A percentile compares a stretch with the other conserved stretches of the same genome.
Conservation (phyloP, 2,113 vertebrate species). For the Gulo gulo region DNA sequence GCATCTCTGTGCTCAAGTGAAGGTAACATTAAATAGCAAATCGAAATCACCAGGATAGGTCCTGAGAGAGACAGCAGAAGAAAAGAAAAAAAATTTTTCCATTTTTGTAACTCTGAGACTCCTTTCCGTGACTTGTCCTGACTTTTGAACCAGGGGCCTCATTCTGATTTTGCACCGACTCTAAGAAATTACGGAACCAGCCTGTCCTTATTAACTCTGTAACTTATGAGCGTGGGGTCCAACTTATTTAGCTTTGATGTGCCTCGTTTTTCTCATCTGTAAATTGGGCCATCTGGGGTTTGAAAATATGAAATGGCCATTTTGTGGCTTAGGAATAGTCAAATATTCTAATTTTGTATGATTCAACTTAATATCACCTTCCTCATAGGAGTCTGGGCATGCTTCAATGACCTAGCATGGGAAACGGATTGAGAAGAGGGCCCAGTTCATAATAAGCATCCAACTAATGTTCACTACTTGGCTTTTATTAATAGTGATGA, state of each 20-base stretch:
- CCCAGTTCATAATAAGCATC: background rate
- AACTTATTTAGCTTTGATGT: background rate
- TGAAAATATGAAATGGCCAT: background rate
- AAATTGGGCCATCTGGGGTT: background rate
- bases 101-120: background rate
- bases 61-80: background rate
- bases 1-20: background rate
- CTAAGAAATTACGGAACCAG: background rate
- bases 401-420: background rate
- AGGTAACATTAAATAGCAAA: background rate
- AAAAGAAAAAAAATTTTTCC: background rate
- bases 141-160: background rate
- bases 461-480: background rate
- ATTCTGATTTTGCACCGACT: background rate
- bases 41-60: background rate
- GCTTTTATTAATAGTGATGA: background rate
- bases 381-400: background rate
- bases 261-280: background rate
- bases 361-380: slow-evolving; percentile 4
- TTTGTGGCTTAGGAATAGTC: background rate
- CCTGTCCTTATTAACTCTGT: background rate
- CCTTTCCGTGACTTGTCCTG: background rate
- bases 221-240: background rate
- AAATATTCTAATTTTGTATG: background rate
- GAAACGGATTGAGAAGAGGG: background rate